phyloP scores from a whole-genome alignment of 64 coral and sea anemone species.

The Orbicella faveolata region DNA sequence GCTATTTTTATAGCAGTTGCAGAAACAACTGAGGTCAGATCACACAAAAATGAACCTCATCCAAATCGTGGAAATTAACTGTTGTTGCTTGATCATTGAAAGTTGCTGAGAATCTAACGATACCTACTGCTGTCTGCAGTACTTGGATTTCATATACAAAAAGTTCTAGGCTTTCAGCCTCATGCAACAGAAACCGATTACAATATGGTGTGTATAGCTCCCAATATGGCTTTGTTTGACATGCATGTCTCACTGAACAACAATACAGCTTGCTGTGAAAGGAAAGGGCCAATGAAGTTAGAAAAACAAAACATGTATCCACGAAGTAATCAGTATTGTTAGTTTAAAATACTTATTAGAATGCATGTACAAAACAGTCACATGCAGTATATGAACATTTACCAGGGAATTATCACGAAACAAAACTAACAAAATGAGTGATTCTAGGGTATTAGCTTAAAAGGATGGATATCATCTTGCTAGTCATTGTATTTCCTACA shows the following conservation, averaged over 20 bases:
- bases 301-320: conserved; percentile 24
- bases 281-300: conserved; percentile 60
- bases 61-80: conserved; percentile 1
- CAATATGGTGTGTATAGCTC: not conserved
- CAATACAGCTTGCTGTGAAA: conserved; percentile 83
- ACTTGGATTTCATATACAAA: not conserved
- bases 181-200: conserved; percentile 40
- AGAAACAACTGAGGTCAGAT: conserved; percentile 26
- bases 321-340: not conserved
- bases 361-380: no score
- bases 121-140: conserved; percentile 8
- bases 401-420: no score
- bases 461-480: no score
- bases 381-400: no score
- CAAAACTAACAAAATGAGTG: no score
- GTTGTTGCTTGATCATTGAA: conserved; percentile 13
- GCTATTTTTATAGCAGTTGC: conserved; percentile 48
- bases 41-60: conserved; percentile 40
- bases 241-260: conserved; percentile 66
- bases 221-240: conserved; percentile 57
- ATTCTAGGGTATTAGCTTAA: no score
- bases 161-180: conserved; percentile 37
- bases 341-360: no score
- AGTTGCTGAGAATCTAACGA: conserved; percentile 6
- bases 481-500: no score